Base-by-base conservation (phyloP, 1,140 invertebrate genomes). In the Eriocheir sinensis region DNA sequence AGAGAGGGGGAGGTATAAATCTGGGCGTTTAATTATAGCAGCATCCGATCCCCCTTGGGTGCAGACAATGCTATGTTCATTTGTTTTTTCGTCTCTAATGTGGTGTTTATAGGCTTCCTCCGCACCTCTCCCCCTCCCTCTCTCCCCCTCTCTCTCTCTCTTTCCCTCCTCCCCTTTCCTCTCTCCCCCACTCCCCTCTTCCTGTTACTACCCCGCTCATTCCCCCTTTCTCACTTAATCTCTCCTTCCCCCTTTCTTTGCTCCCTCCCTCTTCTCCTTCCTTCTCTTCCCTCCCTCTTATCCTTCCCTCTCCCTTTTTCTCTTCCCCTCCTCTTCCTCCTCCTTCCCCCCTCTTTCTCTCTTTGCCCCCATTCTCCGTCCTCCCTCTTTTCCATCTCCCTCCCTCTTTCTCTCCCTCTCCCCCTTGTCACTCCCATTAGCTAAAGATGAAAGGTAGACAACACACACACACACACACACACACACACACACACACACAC, bases 401-500 rank as follows among this genome's bases (percentile, higher is more conserved):
- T 72, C 53, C 53, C 27, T 72, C 12, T 72, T 27, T 72, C 53
- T 27, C 12, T 72, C 53, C 12, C 27, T n/a, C n/a, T n/a, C n/a
- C n/a, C n/a, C n/a, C n/a, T n/a, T 72, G 60, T n/a, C n/a, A n/a
- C 27, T 12, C 17, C n/a, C 21, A n/a, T n/a, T n/a, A 21, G 60
- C 60, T 72, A 1, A n/a, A 27, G n/a, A n/a, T 72, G 60, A 72
- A 72, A 72, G 21, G 9, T 21, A 12, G 27, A 4, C 0, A n/a
- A n/a, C 27, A n/a, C 8, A 4, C 27, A n/a, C 60, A n/a, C n/a
- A 2, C 60, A 72, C 60, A 72, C 60, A 72, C 60, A n/a, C 27
- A 72, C 60, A 72, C 60, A 72, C 60, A 72, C 60, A 72, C 60
- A 72, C 60, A 72, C 21, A 72, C 17, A 72, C 60, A 72, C 60